phyloP scores from a whole-genome alignment of 2,113 vertebrate species.

The Stegostoma tigrinum region DNA sequence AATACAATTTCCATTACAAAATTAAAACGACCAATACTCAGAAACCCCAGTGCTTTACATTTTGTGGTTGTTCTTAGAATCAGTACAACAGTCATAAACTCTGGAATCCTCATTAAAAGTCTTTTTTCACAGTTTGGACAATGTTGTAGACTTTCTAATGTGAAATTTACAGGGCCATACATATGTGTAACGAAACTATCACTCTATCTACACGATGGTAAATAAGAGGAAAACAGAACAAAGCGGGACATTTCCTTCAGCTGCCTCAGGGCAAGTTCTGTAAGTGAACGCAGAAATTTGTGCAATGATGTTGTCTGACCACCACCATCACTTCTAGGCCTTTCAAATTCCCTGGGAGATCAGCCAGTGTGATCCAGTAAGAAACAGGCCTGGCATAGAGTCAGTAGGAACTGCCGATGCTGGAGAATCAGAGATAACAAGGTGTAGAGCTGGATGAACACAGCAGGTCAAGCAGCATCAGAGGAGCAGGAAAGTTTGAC shows the following conservation, averaged over 20 bases:
- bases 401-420: too few relatives aligned
- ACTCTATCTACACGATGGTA: neutral
- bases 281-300: neutral
- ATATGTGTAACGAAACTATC: neutral
- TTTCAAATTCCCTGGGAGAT: neutral
- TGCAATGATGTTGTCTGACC: neutral
- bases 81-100: neutral
- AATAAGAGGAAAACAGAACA: neutral
- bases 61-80: neutral
- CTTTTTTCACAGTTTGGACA: neutral
- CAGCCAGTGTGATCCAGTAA: neutral
- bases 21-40: neutral
- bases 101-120: neutral
- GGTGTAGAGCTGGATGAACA: too few relatives aligned
- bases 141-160: neutral
- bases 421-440: too few relatives aligned
- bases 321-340: neutral
- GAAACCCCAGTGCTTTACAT: neutral
- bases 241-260: neutral
- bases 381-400: too few relatives aligned
- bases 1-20: neutral
- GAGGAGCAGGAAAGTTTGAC: too few relatives aligned
- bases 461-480: too few relatives aligned
- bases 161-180: neutral
- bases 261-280: neutral